Evolutionary conservation across 2,113 vertebrate genomes (phyloP).

Genomic region (Anarhynchus alexandrinus): DNA sequence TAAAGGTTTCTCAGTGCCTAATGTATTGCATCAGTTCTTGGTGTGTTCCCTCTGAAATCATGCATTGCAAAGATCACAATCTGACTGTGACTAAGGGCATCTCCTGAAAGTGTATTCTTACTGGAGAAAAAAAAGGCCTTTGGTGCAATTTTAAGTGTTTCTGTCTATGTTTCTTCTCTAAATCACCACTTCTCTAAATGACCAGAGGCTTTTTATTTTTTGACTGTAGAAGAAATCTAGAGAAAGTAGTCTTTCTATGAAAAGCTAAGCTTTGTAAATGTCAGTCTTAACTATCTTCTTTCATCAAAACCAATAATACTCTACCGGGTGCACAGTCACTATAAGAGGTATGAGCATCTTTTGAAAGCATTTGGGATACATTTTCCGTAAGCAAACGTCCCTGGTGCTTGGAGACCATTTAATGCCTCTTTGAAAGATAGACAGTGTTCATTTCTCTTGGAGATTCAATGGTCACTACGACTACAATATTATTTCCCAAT

Average conservation of each 20-base stretch:
- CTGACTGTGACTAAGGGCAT: not conserved
- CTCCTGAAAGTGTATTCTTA: not conserved
- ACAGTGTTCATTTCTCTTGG: not conserved
- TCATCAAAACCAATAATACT: not conserved
- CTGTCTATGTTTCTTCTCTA: not conserved
- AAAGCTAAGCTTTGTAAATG: not conserved
- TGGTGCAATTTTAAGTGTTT: not conserved
- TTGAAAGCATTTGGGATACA: not conserved
- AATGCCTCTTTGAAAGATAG: not conserved
- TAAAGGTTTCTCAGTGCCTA: not conserved
- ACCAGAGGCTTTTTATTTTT: not conserved
- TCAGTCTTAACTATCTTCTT: not conserved
- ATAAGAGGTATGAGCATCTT: not conserved
- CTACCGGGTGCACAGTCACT: not conserved
- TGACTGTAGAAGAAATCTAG: not conserved
- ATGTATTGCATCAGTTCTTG: not conserved
- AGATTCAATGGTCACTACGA: not conserved
- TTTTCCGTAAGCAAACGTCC: not conserved
- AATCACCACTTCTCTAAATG: not conserved
- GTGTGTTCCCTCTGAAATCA: not conserved
- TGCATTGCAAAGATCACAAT: not conserved
- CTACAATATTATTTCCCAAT: not conserved
- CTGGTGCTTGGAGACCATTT: not conserved
- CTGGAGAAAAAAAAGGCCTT: not conserved
- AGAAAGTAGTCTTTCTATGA: not conserved